Evolutionary conservation across 1,140 invertebrate species (phyloP).

Genomic region (Lasioglossum albipes): DNA sequence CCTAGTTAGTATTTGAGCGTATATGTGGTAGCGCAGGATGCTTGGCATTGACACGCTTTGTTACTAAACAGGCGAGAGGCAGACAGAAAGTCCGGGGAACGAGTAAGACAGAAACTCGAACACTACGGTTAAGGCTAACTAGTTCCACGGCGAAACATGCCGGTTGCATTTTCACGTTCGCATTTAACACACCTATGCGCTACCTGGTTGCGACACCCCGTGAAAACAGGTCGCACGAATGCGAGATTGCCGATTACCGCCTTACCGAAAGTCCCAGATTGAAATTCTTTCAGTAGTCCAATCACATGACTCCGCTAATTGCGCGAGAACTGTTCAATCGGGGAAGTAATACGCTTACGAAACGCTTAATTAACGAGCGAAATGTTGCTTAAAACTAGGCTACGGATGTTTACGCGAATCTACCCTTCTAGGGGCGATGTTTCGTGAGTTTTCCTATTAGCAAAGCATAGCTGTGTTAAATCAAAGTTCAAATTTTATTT

Average conservation of each 20-base stretch:
- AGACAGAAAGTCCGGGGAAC: slow-evolving; percentile 25
- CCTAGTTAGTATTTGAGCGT: not conserved
- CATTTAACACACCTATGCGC: slow-evolving; percentile 35
- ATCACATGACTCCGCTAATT: not conserved
- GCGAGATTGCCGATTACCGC: slow-evolving; percentile 11
- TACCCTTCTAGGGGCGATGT: too few relatives aligned
- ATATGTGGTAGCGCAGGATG: slow-evolving; percentile 29
- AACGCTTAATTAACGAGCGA: not conserved
- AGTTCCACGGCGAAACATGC: slow-evolving; percentile 43
- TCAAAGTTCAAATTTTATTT: too few relatives aligned
- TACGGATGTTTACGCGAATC: not conserved
- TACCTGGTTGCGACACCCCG: slow-evolving; percentile 38
- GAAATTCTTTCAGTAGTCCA: not conserved
- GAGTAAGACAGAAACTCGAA: slow-evolving; percentile 60
- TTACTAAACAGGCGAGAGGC: slow-evolving; percentile 37
- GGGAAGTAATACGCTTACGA: not conserved
- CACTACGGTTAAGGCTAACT: slow-evolving; percentile 65
- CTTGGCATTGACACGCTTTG: slow-evolving; percentile 64
- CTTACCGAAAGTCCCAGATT: slow-evolving; percentile 16
- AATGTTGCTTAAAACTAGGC: not conserved
- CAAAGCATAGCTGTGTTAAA: too few relatives aligned
- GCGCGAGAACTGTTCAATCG: not conserved
- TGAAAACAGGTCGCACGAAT: slow-evolving; percentile 50
- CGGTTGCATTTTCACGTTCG: slow-evolving; percentile 60
- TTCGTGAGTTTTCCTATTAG: too few relatives aligned